Conservation (phyloP, 1,140 invertebrate genomes). For the Bombus confusus region DNA sequence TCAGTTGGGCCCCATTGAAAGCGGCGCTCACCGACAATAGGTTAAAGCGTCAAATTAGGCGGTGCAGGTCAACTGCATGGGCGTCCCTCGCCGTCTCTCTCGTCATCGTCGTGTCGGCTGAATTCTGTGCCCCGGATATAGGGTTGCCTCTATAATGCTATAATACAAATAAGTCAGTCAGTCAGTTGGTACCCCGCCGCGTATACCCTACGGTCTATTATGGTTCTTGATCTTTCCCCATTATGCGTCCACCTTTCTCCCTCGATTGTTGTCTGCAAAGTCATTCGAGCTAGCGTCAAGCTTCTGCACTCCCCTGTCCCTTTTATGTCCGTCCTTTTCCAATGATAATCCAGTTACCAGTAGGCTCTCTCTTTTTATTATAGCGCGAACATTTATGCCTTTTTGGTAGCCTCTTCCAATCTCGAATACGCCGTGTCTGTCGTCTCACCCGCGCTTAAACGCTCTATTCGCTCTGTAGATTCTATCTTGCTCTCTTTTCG, state of each 20-base stretch:
- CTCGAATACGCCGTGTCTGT: background rate
- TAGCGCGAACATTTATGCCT: background rate
- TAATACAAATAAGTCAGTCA: conserved; percentile 72
- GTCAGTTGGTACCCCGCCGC: conserved; percentile 48
- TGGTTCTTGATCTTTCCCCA: conserved; percentile 70
- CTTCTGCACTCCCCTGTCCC: background rate
- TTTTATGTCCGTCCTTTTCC: background rate
- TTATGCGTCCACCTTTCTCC: conserved; percentile 67
- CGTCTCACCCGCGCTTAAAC: background rate
- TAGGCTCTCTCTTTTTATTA: background rate
- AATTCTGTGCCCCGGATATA: conserved; percentile 61
- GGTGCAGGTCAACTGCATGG: conserved; percentile 76
- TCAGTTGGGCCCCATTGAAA: conserved; percentile 57
- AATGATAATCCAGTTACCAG: no score
- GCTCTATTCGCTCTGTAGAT: background rate
- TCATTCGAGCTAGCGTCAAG: conserved; percentile 50
- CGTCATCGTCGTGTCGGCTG: conserved; percentile 54
- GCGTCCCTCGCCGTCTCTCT: conserved; percentile 54
- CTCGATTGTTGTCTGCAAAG: conserved; percentile 61
- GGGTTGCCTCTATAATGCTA: conserved; percentile 67
- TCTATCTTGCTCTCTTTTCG: background rate
- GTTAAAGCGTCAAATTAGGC: conserved; percentile 76
- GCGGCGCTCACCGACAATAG: conserved; percentile 64
- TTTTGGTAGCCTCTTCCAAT: background rate
- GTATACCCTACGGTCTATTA: conserved; percentile 69